Evolutionary conservation across 2,888 invertebrate genomes (phyloP), one percentile per base, ranked within the genome.

Genomic region (Leucozona laternaria): DNA sequence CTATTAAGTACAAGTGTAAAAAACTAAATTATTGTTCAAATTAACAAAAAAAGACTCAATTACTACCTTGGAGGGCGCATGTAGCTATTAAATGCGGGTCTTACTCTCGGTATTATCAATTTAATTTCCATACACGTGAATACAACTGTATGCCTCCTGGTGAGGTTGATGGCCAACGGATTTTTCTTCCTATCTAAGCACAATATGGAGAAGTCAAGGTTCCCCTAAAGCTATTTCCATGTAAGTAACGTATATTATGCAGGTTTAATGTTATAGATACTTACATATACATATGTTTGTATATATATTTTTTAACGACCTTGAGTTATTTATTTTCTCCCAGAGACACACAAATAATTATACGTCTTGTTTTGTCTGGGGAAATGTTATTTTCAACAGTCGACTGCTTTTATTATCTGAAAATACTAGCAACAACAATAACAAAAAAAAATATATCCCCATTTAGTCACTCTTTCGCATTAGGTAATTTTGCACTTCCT

Each of bases 351-450:
- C 22, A 58, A 50, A 58, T 70, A 50, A 68, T 68, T 68, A 68
- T 37, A 68, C 31, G 13, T 60, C 28, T 34, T 60, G 48, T 78
- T 71, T 31, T 71, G 78, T 55, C 71, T 71, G 43, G 68, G 68
- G 43, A 78, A 71, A 78, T 71, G 53, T 55, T 62, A 43, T 43
- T 60, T 34, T 71, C 53, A 28, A 78, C 71, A 71, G 62, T 55
- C 62, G 78, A 71, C 53, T 78, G 78, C 53, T 62, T 78, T 78
- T 71, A 78, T 71, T 78, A 57, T 78, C 43, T 71, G 50, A 48
- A 11, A 45, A 62, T 43, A 34, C 48, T 58, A 15, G n/a, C 0
- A 17, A 4, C n/a, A 60, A 28, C 43, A 45, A 62, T 2, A 71
- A 60, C 55, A 43, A 40, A 50, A 37, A 58, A 37, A 68, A 37